phyloP scores from a whole-genome alignment of 2,113 vertebrate genomes.

The Trogon melanurus region DNA sequence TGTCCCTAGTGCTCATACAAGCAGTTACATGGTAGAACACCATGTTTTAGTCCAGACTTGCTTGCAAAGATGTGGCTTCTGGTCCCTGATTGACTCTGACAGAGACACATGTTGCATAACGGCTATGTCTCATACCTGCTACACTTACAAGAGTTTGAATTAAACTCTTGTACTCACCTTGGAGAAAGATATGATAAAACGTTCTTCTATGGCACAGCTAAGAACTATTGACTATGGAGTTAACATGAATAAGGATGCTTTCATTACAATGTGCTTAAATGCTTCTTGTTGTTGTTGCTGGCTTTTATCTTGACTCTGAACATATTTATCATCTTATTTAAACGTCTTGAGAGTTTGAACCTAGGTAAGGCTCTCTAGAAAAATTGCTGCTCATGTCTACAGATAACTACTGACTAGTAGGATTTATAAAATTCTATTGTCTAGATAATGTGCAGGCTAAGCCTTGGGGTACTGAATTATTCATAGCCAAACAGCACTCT shows the following conservation, averaged over 20 bases:
- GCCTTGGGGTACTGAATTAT: background rate
- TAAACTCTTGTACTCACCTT: background rate
- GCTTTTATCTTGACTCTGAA: background rate
- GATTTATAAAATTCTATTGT: background rate
- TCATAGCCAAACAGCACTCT: conserved; percentile 4
- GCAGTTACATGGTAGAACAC: background rate
- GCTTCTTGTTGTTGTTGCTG: background rate
- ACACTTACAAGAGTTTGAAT: background rate
- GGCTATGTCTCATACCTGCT: background rate
- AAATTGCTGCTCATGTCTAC: background rate
- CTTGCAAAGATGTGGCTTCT: background rate
- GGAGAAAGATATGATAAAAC: background rate
- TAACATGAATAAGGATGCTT: background rate
- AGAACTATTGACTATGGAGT: background rate
- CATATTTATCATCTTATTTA: background rate
- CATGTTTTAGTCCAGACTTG: background rate
- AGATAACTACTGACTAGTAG: background rate
- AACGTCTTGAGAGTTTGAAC: background rate
- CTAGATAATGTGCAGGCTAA: background rate
- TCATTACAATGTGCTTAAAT: background rate
- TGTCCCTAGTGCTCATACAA: background rate
- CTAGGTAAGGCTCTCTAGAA: background rate
- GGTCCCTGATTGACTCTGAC: background rate
- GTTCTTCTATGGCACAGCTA: background rate
- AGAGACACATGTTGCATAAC: background rate